A percentile compares a stretch with the other conserved stretches of the same genome.
These are phyloP conservation scores for Danio jaintianensis DNA, from an alignment of 2,797 vertebrate species.

Conservation along the genomic window DNA sequence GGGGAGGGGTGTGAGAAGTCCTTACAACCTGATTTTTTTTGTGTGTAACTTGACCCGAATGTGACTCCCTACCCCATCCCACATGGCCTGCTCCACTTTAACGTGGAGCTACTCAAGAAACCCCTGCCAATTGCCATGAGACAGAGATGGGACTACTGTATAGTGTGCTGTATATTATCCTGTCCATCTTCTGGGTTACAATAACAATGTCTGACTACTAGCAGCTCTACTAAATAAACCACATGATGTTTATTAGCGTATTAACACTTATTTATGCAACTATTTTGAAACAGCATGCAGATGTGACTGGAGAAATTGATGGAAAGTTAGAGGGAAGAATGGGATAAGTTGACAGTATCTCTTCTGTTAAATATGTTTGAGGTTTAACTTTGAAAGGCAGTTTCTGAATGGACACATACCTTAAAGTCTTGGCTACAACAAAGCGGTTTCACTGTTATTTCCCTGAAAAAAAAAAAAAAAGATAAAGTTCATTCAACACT, in stretches of 20 bases:
- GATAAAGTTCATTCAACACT: background rate
- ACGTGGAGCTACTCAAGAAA: slow-evolving; percentile 9
- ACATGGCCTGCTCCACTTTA: slow-evolving; percentile 43
- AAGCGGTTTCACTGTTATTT: background rate
- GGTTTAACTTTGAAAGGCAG: background rate
- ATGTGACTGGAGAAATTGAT: background rate
- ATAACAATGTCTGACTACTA: background rate
- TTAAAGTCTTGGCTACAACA: background rate
- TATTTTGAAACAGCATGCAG: background rate
- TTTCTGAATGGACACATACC: background rate
- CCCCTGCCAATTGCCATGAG: slow-evolving; percentile 39
- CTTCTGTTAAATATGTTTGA: background rate
- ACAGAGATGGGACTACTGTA: slow-evolving; percentile 49
- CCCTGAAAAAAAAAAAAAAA: too few relatives aligned
- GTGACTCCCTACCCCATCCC: slow-evolving; percentile 69
- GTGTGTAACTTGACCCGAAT: slow-evolving; percentile 75
- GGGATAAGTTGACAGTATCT: background rate
- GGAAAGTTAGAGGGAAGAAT: background rate
- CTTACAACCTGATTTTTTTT: slow-evolving; percentile 71
- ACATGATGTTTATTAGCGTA: background rate
- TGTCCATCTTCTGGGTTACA: slow-evolving; percentile 19
- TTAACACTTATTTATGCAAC: background rate
- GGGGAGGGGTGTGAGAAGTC: slow-evolving; percentile 78
- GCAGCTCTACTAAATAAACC: background rate
- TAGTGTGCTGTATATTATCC: slow-evolving; percentile 59